Evolutionary conservation across 35 echinoderm and acorn worm species (phyloP), one percentile per base, ranked within the genome.

Genomic region (Anneissia japonica): DNA sequence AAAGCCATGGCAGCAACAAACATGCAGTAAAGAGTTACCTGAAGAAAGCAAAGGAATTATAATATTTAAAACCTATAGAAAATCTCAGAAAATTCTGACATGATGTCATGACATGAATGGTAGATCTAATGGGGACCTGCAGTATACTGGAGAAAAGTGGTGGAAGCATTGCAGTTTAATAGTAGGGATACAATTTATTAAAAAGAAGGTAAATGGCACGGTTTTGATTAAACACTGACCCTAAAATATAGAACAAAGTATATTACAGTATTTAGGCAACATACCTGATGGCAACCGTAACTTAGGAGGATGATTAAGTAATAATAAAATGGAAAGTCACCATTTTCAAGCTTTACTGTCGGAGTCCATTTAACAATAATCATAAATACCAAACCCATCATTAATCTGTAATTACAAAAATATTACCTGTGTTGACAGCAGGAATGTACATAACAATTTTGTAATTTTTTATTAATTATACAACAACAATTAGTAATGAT

Each of bases 1-100:
- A 97, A 93, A 0, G 91, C 88, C 95, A 97, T 97, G 29, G 73
- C 76, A 21, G 91, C 78, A 14, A 97, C 95, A 91, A 91, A 97
- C 89, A 97, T 97, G 36, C 88, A 88, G 81, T 97, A 93, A 0
- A 97, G 77, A 5, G 95, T 89, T 9, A 97, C 78, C 95, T 97
- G 88, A 36, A 36, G 33, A 55, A 35, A n/a, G 12, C 51, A 13
- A 86, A 82, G 16, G 29, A 92, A 80, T 14, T 35, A 37, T 4
- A 12, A 77, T 4, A 6, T 86, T 81, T 33, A 4, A 37, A 81
- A 16, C 7, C 56, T 56, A 4, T 3, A 33, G 12, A 4, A 56
- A 36, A 84, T n/a, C n/a, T n/a, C n/a, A n/a, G n/a, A n/a, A n/a
- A n/a, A n/a, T n/a, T n/a, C n/a, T n/a, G n/a, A n/a, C n/a, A n/a